These are phyloP conservation scores for Zenarchopterus dispar DNA, from an alignment of 2,797 vertebrate genomes.

Conservation along the genomic window DNA sequence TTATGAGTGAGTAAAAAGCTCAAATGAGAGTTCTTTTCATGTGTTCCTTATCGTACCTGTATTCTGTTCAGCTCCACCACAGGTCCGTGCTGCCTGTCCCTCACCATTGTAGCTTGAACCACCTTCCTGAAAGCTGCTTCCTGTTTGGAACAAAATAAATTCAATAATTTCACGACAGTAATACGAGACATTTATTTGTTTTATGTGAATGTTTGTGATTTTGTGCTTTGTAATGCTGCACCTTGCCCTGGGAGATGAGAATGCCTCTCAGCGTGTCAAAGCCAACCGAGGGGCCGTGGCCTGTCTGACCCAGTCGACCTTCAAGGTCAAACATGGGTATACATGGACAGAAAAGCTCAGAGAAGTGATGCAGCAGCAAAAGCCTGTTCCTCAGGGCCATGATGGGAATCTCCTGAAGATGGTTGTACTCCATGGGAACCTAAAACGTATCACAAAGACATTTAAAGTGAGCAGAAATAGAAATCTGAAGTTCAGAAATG, in stretches of 20 bases:
- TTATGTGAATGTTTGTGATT: not conserved
- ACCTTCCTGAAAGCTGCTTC: constrained; percentile 99
- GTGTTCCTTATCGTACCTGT: constrained; percentile 82
- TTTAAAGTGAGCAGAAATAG: not conserved
- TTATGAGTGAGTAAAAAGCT: not conserved
- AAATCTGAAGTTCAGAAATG: not conserved
- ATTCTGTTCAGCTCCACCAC: constrained; percentile 98
- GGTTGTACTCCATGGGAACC: constrained; percentile 99
- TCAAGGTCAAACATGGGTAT: constrained; percentile 99
- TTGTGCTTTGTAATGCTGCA: constrained; percentile 45
- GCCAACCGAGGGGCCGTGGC: constrained; percentile 93
- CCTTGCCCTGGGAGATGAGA: constrained; percentile 98
- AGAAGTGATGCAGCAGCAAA: constrained; percentile 95
- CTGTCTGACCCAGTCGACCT: constrained; percentile 91
- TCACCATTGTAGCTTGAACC: constrained; percentile 98
- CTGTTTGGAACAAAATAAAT: constrained; percentile 68
- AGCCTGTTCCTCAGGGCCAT: constrained; percentile 93
- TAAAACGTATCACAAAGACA: constrained; percentile 52
- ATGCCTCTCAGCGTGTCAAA: constrained; percentile 94
- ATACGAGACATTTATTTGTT: not conserved
- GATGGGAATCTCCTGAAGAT: constrained; percentile 94
- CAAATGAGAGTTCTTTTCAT: not conserved
- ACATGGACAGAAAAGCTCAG: constrained; percentile 97
- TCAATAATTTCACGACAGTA: no score
- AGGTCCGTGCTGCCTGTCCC: constrained; percentile 95